phyloP scores from a whole-genome alignment of 2,797 vertebrate genomes.

The Darevskia nairensis region DNA sequence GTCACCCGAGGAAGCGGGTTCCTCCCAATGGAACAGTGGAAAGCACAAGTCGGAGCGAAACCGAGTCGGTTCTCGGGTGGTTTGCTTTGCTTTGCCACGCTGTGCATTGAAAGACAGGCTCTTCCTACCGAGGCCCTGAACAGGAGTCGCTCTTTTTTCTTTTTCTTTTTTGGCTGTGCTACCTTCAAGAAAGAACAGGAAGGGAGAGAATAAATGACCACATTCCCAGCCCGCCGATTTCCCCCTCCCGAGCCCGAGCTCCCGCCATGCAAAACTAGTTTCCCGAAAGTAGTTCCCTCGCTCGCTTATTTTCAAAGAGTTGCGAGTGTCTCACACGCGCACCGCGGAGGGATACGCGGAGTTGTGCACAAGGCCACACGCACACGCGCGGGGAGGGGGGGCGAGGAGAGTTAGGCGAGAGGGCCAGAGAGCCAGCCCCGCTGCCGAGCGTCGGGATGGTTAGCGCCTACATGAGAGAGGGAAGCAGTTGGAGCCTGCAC shows the following conservation, averaged over 20 bases:
- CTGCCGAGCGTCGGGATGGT: neutral
- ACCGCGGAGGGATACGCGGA: conserved; percentile 69
- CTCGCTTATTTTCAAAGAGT: conserved; percentile 54
- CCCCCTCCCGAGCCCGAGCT: neutral
- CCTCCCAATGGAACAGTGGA: neutral
- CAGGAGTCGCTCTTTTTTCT: neutral
- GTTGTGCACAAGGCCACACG: fast-evolving
- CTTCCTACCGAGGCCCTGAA: neutral
- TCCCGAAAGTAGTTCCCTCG: conserved; percentile 76
- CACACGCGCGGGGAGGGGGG: neutral
- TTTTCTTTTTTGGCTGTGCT: neutral
- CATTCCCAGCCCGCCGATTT: neutral
- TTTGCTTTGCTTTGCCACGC: neutral
- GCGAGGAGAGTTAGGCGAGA: neutral
- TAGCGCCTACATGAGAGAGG: no score
- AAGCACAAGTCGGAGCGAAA: neutral
- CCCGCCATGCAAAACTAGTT: conserved; percentile 59
- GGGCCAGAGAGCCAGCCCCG: no score
- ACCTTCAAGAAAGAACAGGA: neutral
- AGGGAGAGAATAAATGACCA: neutral
- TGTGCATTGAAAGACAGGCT: neutral
- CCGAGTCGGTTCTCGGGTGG: no score
- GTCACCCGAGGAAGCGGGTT: neutral
- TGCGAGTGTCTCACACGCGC: conserved; percentile 15
- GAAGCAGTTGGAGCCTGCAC: neutral